Conservation (phyloP, 2,797 vertebrate genomes). For the Danio aesculapii region DNA sequence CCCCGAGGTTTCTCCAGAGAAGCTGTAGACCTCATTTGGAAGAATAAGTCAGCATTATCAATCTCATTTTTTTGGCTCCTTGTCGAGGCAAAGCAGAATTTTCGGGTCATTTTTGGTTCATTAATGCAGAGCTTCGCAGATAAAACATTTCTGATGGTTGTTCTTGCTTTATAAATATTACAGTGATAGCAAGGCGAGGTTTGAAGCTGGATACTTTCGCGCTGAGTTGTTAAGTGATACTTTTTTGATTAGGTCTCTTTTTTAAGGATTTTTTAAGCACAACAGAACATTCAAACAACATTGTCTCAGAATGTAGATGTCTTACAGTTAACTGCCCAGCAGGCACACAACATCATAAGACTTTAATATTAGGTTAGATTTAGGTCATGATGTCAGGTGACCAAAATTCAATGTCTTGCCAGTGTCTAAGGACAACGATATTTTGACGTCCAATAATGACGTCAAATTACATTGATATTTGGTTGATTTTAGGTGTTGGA, state of each 20-base stretch:
- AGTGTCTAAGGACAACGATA: too few species aligned
- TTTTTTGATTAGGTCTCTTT: neutral
- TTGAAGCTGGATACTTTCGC: neutral
- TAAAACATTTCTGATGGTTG: neutral
- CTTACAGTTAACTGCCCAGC: too few species aligned
- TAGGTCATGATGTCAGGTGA: too few species aligned
- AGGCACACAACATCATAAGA: too few species aligned
- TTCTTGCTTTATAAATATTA: neutral
- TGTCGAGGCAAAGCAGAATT: neutral
- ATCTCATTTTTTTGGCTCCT: neutral
- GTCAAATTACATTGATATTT: too few species aligned
- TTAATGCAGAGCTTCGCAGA: neutral
- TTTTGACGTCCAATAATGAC: too few species aligned
- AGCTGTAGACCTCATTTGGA: slow-evolving; percentile 3
- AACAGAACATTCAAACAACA: too few species aligned
- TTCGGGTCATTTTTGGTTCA: neutral
- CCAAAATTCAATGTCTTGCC: too few species aligned
- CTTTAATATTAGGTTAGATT: too few species aligned
- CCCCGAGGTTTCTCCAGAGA: slow-evolving; percentile 15
- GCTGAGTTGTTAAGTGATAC: neutral
- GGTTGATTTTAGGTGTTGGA: too few species aligned
- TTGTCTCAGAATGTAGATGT: too few species aligned
- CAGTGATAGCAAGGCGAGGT: neutral
- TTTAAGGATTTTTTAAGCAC: too few species aligned
- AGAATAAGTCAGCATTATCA: slow-evolving; percentile 24